phyloP scores from a whole-genome alignment of 1,140 invertebrate species.

The Tachypleus tridentatus region DNA sequence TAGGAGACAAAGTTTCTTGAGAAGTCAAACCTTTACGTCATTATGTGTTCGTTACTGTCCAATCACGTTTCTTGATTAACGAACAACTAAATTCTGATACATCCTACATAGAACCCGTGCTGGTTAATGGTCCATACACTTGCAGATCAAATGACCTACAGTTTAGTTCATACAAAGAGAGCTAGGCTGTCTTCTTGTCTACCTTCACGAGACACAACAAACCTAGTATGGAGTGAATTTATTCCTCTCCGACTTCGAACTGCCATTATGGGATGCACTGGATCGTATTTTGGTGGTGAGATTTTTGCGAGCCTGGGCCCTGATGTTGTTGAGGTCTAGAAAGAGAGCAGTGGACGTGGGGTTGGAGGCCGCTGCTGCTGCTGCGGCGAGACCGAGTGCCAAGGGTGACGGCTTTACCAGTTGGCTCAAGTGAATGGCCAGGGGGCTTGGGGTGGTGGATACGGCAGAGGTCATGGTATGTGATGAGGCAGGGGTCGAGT shows the following conservation, averaged over 20 bases:
- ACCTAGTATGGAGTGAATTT: slow-evolving; percentile 6
- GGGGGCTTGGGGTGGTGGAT: slow-evolving; percentile 9
- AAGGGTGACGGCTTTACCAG: slow-evolving; percentile 8
- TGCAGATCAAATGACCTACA: too few relatives aligned
- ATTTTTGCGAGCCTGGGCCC: slow-evolving; percentile 7
- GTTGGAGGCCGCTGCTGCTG: neutral
- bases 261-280: neutral
- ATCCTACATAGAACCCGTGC: too few relatives aligned
- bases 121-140: too few relatives aligned
- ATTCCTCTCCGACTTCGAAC: neutral
- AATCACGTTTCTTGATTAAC: too few relatives aligned
- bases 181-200: too few relatives aligned
- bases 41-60: too few relatives aligned
- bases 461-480: neutral
- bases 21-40: too few relatives aligned
- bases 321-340: slow-evolving; percentile 16
- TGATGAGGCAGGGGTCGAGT: slow-evolving; percentile 2
- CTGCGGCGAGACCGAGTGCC: neutral
- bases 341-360: slow-evolving; percentile 7
- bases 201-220: neutral
- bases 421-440: slow-evolving; percentile 15
- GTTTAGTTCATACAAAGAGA: too few relatives aligned
- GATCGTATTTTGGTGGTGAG: slow-evolving; percentile 8
- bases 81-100: too few relatives aligned
- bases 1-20: too few relatives aligned